Percentiles rank a stretch among this genome's conserved stretches.
phyloP scores from a whole-genome alignment of 2,113 vertebrate genomes.

The Cairina moschata region DNA sequence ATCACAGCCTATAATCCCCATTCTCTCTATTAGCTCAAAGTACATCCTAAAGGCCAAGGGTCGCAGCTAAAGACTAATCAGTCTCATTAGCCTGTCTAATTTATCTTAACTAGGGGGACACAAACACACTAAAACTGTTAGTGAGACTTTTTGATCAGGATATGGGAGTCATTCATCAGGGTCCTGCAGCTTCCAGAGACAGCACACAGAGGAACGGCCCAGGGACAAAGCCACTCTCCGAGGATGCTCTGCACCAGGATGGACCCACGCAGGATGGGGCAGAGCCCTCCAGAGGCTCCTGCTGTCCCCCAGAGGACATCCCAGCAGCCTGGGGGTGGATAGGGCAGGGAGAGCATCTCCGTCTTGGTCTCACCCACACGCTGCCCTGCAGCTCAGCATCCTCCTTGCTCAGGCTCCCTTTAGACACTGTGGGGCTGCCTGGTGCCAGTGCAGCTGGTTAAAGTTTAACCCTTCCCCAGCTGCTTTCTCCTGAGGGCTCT shows the following conservation, averaged over 20 bases:
- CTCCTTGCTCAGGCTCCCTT: not conserved
- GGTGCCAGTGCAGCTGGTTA: conserved; percentile 62
- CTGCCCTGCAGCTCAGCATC: not conserved
- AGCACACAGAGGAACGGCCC: conserved; percentile 73
- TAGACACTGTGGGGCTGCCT: not conserved
- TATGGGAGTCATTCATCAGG: conserved; percentile 88
- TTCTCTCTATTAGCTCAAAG: conserved; percentile 83
- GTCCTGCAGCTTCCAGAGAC: conserved; percentile 76
- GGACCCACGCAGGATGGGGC: not conserved
- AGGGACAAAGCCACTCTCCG: conserved; percentile 62
- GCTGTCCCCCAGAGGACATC: not conserved
- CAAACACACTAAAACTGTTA: conserved; percentile 81
- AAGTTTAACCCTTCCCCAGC: conserved; percentile 71
- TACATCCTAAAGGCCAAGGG: conserved; percentile 81
- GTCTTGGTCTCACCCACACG: not conserved
- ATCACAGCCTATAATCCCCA: conserved; percentile 80
- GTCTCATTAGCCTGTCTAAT: conserved; percentile 89
- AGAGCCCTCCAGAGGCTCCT: not conserved
- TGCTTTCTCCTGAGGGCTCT: conserved; percentile 42
- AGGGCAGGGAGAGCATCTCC: not conserved
- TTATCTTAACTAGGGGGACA: conserved; percentile 85
- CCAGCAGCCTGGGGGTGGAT: not conserved
- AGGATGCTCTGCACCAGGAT: conserved; percentile 19
- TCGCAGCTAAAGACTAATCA: conserved; percentile 84
- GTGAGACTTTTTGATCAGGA: conserved; percentile 79